Conservation (phyloP, 2,888 invertebrate species). For the Coelinius sp. region DNA sequence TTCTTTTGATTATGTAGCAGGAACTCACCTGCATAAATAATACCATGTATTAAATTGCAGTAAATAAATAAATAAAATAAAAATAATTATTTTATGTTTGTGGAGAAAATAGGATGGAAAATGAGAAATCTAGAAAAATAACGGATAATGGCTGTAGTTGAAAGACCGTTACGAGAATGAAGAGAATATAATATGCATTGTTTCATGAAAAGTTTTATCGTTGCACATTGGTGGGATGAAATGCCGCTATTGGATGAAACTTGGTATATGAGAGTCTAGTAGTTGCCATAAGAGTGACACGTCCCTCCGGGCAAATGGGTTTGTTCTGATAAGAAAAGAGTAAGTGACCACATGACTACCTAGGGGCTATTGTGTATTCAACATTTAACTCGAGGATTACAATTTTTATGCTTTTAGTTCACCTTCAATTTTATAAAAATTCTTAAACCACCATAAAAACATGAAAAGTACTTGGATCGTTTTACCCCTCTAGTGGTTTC, state of each 20-base stretch:
- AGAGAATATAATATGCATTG: conserved; percentile 4
- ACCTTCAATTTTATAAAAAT: not conserved
- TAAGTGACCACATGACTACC: conserved; percentile 12
- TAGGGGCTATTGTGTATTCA: not conserved
- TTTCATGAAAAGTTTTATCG: conserved; percentile 10
- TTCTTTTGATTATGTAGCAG: too few relatives aligned
- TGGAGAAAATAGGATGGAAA: too few relatives aligned
- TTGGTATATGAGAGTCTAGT: not conserved
- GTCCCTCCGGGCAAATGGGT: not conserved
- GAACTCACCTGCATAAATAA: too few relatives aligned
- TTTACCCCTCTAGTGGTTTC: not conserved
- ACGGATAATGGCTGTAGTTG: not conserved
- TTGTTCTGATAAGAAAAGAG: conserved; percentile 8
- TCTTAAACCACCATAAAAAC: not conserved
- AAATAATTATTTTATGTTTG: too few relatives aligned
- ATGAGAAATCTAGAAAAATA: not conserved
- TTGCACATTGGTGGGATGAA: not conserved
- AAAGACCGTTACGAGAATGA: not conserved
- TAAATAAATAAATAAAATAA: too few relatives aligned
- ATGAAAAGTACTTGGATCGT: not conserved
- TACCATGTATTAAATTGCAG: too few relatives aligned
- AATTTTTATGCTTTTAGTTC: not conserved
- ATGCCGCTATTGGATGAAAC: conserved; percentile 3
- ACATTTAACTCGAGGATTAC: not conserved
- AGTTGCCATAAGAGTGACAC: conserved; percentile 9